A percentile compares a stretch with the other conserved stretches of the same genome.
Conservation (phyloP, 2,113 vertebrate species). For the Garra rufa region DNA sequence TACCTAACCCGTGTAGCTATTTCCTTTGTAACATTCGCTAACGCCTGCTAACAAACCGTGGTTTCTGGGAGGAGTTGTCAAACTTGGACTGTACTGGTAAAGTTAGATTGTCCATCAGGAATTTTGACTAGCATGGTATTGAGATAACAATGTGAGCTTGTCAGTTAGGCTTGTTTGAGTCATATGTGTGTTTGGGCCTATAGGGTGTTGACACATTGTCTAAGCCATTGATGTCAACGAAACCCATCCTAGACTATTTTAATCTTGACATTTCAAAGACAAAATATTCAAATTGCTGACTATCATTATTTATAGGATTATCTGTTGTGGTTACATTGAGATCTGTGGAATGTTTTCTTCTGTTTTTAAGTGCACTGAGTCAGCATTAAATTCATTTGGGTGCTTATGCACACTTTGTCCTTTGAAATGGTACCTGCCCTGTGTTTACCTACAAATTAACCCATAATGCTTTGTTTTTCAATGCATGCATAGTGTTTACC, state of each 20-base stretch:
- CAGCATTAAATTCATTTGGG: background rate
- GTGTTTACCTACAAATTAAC: conserved; percentile 1
- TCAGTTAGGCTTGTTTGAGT: conserved; percentile 12
- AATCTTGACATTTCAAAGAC: background rate
- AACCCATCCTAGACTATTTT: background rate
- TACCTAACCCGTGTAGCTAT: background rate
- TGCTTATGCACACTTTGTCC: background rate
- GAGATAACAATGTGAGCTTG: background rate
- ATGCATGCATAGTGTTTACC: background rate
- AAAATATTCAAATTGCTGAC: background rate
- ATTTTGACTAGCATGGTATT: background rate
- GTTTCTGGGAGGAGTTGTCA: conserved; percentile 19
- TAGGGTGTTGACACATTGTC: background rate
- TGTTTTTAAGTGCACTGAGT: conserved; percentile 8
- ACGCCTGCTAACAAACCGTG: background rate
- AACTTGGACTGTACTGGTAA: background rate
- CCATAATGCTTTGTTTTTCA: conserved; percentile 6
- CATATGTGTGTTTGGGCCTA: background rate
- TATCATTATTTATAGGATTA: background rate
- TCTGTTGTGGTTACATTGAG: background rate
- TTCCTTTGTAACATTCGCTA: background rate
- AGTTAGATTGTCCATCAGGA: background rate
- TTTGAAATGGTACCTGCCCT: conserved; percentile 8
- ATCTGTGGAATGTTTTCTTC: background rate
- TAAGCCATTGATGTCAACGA: background rate